Conservation (phyloP, 2,888 invertebrate genomes). For the Drosophila antonietae region DNA sequence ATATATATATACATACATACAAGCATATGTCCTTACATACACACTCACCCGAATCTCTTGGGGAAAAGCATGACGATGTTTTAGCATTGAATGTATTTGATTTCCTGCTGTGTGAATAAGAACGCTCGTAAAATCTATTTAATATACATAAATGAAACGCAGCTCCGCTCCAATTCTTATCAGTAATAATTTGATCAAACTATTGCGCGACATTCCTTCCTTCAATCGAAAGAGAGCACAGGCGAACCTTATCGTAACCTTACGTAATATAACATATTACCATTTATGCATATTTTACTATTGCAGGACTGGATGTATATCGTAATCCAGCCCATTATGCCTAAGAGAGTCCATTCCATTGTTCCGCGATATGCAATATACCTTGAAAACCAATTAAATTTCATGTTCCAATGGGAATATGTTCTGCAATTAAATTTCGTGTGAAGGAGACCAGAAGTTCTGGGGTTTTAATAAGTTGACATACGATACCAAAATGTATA, state of each 20-base stretch:
- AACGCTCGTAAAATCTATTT: background rate
- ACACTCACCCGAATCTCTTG: background rate
- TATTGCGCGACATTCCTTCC: constrained; percentile 6
- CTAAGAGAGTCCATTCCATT: background rate
- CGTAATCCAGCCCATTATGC: no score
- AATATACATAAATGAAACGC: constrained; percentile 3
- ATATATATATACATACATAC: background rate
- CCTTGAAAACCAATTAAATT: background rate
- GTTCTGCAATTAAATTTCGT: background rate
- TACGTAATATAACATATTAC: background rate
- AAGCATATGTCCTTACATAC: background rate
- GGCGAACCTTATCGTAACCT: background rate
- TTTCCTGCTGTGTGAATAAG: background rate
- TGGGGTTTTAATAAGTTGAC: background rate
- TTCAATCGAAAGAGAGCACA: background rate
- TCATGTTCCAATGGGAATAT: background rate
- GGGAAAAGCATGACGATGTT: background rate
- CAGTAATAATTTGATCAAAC: constrained; percentile 18
- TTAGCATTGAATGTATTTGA: constrained; percentile 46
- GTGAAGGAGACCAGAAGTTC: background rate
- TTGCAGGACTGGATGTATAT: background rate
- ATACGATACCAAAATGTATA: background rate
- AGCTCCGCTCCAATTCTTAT: constrained; percentile 31
- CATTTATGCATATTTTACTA: background rate
- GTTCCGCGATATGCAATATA: background rate